These are phyloP conservation scores for Muschampia staudingeri DNA, from an alignment of 2,888 invertebrate species.

Conservation along the genomic window DNA sequence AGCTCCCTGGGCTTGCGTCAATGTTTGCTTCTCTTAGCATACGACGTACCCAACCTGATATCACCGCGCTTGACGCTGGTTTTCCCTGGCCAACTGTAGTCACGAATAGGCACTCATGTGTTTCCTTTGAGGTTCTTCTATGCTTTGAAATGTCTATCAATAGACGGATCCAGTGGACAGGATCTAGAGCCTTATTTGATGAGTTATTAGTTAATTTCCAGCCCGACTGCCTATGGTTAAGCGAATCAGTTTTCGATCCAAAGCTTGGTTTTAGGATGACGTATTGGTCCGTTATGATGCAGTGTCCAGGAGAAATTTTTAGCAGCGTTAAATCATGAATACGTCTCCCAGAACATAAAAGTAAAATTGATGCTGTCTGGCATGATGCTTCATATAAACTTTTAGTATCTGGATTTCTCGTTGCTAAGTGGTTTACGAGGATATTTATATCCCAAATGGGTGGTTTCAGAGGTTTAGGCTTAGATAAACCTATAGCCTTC, in stretches of 20 bases:
- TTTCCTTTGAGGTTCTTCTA: not conserved
- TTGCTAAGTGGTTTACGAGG: not conserved
- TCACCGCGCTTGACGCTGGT: not conserved
- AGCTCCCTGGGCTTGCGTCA: not conserved
- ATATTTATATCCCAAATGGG: slow-evolving; percentile 3
- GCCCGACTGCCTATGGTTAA: not conserved
- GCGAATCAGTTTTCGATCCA: not conserved
- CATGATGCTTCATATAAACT: not conserved
- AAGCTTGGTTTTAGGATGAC: not conserved
- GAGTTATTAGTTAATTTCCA: not conserved
- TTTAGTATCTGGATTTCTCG: not conserved
- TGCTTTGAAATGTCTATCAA: not conserved
- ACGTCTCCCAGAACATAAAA: not conserved
- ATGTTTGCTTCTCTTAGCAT: not conserved
- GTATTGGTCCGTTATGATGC: not conserved
- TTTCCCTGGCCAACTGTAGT: not conserved
- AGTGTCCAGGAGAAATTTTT: not conserved
- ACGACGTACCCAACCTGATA: slow-evolving; percentile 2
- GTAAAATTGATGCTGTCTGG: not conserved
- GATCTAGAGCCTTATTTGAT: not conserved
- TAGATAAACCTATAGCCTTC: slow-evolving; percentile 14
- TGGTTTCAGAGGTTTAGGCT: not conserved
- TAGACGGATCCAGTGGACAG: not conserved
- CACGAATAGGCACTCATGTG: not conserved
- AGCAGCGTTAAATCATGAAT: not conserved